Evolutionary conservation across 1,140 invertebrate genomes (phyloP), one percentile per base, ranked within the genome.

Genomic region (Trypoxylus dichotomus): DNA sequence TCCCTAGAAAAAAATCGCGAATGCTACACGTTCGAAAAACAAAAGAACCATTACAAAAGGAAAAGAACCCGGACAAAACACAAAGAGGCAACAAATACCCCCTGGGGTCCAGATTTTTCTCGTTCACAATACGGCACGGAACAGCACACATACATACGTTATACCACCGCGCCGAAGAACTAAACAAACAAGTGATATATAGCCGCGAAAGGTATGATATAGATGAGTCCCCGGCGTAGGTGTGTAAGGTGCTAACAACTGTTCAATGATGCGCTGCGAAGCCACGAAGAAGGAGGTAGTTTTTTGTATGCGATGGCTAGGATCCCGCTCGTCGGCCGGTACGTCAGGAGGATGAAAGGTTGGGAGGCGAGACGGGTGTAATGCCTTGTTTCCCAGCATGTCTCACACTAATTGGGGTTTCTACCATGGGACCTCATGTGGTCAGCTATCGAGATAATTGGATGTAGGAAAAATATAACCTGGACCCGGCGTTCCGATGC

Each of bases 381-480:
- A 74, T 74, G 37, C 72, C 72, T 74, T 74, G 72, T 74, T 74
- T 74, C 72, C 72, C 72, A 74, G 72, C 72, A 43, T 37, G 72
- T 42, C 72, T 74, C 72, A 74, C 72, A 74, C 72, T 74, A 74
- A 74, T 74, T 74, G 72, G 72, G 72, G 72, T 74, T 74, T 74
- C 29, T 74, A 74, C 32, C 72, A 41, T 74, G 72, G 72, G 72
- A 71, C 72, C 72, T 24, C 72, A 74, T 74, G 72, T 29, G 41
- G 72, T 74, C 72, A 41, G 37, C 19, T 74, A 71, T 74, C 72
- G 72, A 74, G 72, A 43, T 74, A 74, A 74, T 74, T 74, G 72
- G 63, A 27, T 71, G 63, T 29, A 32, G n/a, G 29, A 32, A 71
- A 71, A 71, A 71, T 71, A 71, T 71, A 71, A 71, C 63, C 63